Percentiles rank a stretch among this genome's conserved stretches.
Conservation (phyloP, 1,140 invertebrate species). For the Aphidius ervi region DNA sequence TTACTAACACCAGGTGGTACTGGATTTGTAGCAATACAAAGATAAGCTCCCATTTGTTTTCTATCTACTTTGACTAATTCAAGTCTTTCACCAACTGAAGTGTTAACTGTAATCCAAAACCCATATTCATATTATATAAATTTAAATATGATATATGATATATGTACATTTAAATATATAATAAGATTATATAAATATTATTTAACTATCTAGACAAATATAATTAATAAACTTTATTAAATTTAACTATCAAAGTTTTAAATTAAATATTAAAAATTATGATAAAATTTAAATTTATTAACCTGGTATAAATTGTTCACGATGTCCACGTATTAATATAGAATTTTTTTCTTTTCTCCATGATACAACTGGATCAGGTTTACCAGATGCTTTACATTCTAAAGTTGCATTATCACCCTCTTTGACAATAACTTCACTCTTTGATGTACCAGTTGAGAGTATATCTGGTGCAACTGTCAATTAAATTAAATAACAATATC, state of each 20-base stretch:
- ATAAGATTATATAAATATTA: background rate
- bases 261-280: no score
- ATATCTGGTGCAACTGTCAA: conserved; percentile 54
- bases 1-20: conserved; percentile 73
- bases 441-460: conserved; percentile 58
- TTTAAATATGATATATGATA: background rate
- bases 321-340: conserved; percentile 37
- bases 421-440: conserved; percentile 57
- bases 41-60: conserved; percentile 70
- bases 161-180: background rate
- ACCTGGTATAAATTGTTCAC: conserved; percentile 40
- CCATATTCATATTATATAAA: conserved; percentile 8
- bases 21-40: conserved; percentile 72
- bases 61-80: conserved; percentile 64
- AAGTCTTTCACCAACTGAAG: conserved; percentile 59
- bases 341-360: conserved; percentile 55
- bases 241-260: background rate
- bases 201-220: background rate
- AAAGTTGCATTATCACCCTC: conserved; percentile 69
- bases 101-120: conserved; percentile 51
- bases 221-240: conserved; percentile 6
- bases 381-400: conserved; percentile 61
- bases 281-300: background rate
- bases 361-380: conserved; percentile 55
- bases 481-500: conserved; percentile 4